Percentiles rank a stretch among this genome's conserved stretches.
phyloP scores from a whole-genome alignment of 2,888 invertebrate genomes.

The Drosophila siamana region DNA sequence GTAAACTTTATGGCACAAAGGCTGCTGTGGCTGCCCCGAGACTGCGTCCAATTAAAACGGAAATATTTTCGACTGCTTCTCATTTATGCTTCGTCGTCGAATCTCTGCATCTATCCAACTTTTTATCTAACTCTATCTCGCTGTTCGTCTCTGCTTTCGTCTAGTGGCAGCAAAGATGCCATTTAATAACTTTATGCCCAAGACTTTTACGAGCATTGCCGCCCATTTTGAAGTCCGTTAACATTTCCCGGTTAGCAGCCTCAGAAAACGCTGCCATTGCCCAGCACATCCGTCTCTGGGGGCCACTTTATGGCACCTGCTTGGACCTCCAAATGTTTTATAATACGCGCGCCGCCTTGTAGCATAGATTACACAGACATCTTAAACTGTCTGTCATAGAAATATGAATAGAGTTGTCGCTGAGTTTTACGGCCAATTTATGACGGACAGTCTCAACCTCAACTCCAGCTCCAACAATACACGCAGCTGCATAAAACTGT shows the following conservation, averaged over 20 bases:
- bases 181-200: conserved; percentile 48
- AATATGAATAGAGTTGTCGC: conserved; percentile 60
- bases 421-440: conserved; percentile 46
- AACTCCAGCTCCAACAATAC: not conserved
- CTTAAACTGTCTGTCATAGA: conserved; percentile 3
- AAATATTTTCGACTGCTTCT: conserved; percentile 62
- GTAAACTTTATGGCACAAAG: conserved; percentile 56
- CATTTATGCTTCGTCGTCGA: conserved; percentile 26
- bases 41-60: conserved; percentile 57
- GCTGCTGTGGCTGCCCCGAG: conserved; percentile 25
- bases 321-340: conserved; percentile 12
- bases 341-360: conserved; percentile 2
- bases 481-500: conserved; percentile 58
- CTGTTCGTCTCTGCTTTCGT: not conserved
- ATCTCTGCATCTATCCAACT: not conserved
- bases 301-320: conserved; percentile 49
- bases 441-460: conserved; percentile 6
- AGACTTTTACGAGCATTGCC: conserved; percentile 50
- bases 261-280: conserved; percentile 7
- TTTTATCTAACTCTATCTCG: not conserved
- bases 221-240: conserved; percentile 48
- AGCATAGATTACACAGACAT: conserved; percentile 15
- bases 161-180: conserved; percentile 43
- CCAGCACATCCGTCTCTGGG: conserved; percentile 40
- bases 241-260: conserved; percentile 16